Conservation (phyloP, 2,113 vertebrate genomes). For the Geococcyx californianus region DNA sequence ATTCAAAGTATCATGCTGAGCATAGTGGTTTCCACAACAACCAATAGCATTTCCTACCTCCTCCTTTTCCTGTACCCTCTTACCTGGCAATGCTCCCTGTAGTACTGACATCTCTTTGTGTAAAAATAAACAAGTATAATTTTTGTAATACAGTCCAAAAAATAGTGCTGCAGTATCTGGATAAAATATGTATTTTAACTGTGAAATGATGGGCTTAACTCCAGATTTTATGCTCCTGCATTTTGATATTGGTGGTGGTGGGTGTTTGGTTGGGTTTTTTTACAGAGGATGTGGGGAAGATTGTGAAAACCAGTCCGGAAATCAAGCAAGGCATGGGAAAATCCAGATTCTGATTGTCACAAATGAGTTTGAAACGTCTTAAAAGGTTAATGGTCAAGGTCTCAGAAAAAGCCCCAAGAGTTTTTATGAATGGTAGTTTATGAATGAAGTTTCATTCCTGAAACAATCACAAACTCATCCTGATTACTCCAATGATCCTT, state of each 20-base stretch:
- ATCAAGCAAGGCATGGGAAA: neutral
- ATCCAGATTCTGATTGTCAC: neutral
- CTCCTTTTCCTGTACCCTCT: neutral
- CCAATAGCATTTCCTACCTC: neutral
- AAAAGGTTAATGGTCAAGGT: neutral
- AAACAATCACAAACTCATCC: neutral
- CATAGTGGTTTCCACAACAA: neutral
- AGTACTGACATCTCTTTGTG: neutral
- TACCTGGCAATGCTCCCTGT: neutral
- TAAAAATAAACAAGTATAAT: slow-evolving; percentile 7
- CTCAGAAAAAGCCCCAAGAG: accelerated
- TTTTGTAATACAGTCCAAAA: neutral
- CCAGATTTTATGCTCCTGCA: neutral
- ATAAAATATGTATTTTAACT: neutral
- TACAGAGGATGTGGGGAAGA: neutral
- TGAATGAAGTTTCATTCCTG: neutral
- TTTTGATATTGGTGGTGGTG: neutral
- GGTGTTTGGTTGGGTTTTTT: accelerated
- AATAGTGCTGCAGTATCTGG: neutral
- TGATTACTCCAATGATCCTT: neutral
- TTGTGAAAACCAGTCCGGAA: neutral
- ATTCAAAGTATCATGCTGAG: neutral
- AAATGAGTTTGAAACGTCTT: neutral
- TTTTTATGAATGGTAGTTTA: neutral
- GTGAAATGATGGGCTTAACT: neutral